Base-by-base conservation (phyloP, 2,113 vertebrate genomes). In the Scortum barcoo region DNA sequence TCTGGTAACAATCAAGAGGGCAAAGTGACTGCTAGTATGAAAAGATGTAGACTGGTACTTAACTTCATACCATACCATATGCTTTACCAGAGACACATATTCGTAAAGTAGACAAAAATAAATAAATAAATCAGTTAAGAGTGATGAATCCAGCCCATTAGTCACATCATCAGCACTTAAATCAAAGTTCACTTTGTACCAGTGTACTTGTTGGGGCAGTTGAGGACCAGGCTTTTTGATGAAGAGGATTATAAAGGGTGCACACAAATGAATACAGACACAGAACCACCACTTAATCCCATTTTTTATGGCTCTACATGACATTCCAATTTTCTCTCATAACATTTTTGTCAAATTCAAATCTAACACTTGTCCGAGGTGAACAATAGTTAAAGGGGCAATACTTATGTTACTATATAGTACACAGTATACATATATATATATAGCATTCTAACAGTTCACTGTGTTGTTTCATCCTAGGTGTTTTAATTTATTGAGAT, bases 101-200 rank as follows among this genome's bases (percentile, higher is more conserved):
- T n/a, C n/a, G n/a, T n/a, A n/a, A n/a, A n/a, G n/a, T n/a, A n/a
- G n/a, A n/a, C n/a, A n/a, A n/a, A n/a, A n/a, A n/a, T n/a, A n/a
- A n/a, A n/a, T n/a, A n/a, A n/a, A n/a, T n/a, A 62, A 50, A 19
- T 38, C 0, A 36, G 28, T 33, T 19, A 13, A 57, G 26, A 44
- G 26, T 68, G 50, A 76, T 46, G 38, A 67, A 10, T 58, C 46
- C 67, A 44, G 66, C 40, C 20, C 20, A 67, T 67, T 26, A 19
- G 7, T 51, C 76, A 40, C 14, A 9, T 69, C 54, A 19, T 69
- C 20, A 75, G 38, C 44, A 26, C 13, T 60, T 38, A 6, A 46
- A 46, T 56, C 50, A 67, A 28, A 50, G 57, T 28, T 51, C 20
- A 36, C 63, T 48, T 24, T 36, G 16, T 60, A 48, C 20, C 36